phyloP scores from a whole-genome alignment of 37 sponge, comb jelly and placozoan genomes.

The Crambe crambe region DNA sequence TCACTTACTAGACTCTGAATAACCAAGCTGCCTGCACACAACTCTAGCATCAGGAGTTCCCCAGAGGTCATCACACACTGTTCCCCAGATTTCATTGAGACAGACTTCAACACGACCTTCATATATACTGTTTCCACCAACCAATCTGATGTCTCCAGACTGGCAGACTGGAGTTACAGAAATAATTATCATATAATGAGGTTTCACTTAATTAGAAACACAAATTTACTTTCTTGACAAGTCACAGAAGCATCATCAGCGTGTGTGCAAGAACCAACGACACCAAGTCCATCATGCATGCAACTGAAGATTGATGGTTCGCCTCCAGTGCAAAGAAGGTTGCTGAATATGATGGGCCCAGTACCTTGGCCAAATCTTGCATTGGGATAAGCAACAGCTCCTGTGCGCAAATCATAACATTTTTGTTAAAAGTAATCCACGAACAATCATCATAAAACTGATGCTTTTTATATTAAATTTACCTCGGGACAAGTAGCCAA shows the following conservation, averaged over 20 bases:
- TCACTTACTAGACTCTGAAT: constrained; percentile 2
- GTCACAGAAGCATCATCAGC: constrained; percentile 15
- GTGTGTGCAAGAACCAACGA: background rate
- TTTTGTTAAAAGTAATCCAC: no score
- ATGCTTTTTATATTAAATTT: no score
- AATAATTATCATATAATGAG: background rate
- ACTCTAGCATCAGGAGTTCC: constrained; percentile 27
- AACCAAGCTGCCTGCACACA: constrained; percentile 43
- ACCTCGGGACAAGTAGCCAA: constrained; percentile 4
- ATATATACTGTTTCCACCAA: constrained; percentile 8
- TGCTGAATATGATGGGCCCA: background rate
- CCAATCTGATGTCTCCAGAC: constrained; percentile 17
- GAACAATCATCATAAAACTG: background rate
- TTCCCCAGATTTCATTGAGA: constrained; percentile 23
- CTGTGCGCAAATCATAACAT: background rate
- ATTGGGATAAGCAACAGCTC: constrained; percentile 13
- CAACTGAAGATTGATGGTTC: constrained; percentile 6
- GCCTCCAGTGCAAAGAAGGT: background rate
- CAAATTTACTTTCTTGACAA: background rate
- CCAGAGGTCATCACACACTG: constrained; percentile 42
- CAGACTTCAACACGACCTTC: constrained; percentile 46
- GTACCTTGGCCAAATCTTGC: constrained; percentile 1
- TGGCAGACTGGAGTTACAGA: background rate
- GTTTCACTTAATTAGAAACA: no score
- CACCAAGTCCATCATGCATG: background rate